A percentile compares a stretch with the other conserved stretches of the same genome.
These are phyloP conservation scores for Dryadula phaetusa DNA, from an alignment of 2,888 invertebrate genomes.

Conservation along the genomic window DNA sequence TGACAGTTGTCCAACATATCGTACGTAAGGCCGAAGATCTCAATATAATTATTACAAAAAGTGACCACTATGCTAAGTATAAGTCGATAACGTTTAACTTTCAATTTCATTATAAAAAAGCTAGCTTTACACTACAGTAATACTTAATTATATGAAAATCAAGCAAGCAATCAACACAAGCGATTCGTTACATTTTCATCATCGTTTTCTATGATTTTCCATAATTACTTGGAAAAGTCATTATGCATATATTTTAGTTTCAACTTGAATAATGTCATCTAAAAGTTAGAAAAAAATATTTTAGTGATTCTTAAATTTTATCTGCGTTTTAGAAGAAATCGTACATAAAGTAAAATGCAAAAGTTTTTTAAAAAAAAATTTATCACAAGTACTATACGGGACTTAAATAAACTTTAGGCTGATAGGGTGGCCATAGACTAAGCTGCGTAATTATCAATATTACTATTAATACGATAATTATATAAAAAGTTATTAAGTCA, in stretches of 20 bases:
- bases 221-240: background rate
- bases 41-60: constrained; percentile 21
- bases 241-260: constrained; percentile 10
- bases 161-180: background rate
- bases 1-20: background rate
- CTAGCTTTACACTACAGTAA: constrained; percentile 24
- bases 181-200: background rate
- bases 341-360: constrained; percentile 3
- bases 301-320: background rate
- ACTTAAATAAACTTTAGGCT: background rate
- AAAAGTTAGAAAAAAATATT: constrained; percentile 1
- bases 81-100: background rate
- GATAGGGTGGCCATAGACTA: background rate
- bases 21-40: constrained; percentile 18
- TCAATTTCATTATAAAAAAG: background rate
- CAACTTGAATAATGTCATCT: background rate
- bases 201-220: background rate
- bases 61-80: constrained; percentile 22
- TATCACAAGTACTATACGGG: background rate
- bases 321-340: background rate
- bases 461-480: constrained; percentile 4
- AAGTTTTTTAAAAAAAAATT: background rate
- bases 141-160: background rate
- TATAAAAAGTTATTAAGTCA: background rate
- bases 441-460: background rate